Evolutionary conservation across 2,888 invertebrate genomes (phyloP), one percentile per base, ranked within the genome.

Genomic region (Syritta pipiens): DNA sequence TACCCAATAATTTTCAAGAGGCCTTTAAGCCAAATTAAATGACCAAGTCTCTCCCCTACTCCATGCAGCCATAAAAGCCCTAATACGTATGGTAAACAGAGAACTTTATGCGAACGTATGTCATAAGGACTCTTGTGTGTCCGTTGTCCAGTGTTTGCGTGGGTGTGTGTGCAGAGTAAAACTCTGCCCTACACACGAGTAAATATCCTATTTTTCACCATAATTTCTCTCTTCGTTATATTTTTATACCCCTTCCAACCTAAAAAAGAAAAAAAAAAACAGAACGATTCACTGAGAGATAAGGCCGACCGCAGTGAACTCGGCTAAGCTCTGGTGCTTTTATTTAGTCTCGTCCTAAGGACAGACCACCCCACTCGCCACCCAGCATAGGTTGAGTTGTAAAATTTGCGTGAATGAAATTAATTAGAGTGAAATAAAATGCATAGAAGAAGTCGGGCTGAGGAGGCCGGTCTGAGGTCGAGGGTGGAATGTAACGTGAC

Each of bases 391-490:
- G 67, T 22, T 48, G 26, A 67, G 57, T 67, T 74, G 26, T 59
- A 62, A 76, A 76, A 76, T 69, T 76, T 69, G 76, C 76, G 76
- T 76, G 76, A 63, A 76, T 69, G 62, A 69, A 76, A 69, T 69
- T 76, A 69, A 69, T 76, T 76, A 75, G 75, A 74, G 59, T 48
- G 35, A 59, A 74, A 59, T 24, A 53, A 62, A 71, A 71, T 71
- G 69, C 69, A 60, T 37, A 46, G 40, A 35, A 26, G 12, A 2
- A 19, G 20, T 1, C 22, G 4, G 22, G 14, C 5, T 12, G 12
- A 19, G 20, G 20, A 5, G 4, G 1, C n/a, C n/a, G n/a, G n/a
- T n/a, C n/a, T n/a, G 35, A 17, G 14, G 37, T 14, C 7, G 14
- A 14, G 37, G 9, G 17, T 17, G 17, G 40, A 42, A 28, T 51